These are phyloP conservation scores for Florisuga fusca DNA, from an alignment of 2,797 vertebrate genomes.

Conservation along the genomic window DNA sequence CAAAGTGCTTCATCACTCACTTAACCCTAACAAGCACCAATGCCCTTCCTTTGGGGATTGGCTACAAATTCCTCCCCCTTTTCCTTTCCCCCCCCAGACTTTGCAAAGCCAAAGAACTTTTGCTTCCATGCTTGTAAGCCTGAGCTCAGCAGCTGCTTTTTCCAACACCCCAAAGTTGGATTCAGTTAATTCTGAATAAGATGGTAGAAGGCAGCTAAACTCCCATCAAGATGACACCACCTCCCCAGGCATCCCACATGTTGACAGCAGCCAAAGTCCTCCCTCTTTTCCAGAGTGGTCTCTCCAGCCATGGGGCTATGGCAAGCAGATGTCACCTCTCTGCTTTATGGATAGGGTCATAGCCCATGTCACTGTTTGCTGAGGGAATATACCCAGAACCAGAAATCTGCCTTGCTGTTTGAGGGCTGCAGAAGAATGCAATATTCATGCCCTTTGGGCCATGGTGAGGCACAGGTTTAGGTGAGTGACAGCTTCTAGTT, in stretches of 20 bases:
- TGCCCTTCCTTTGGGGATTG: background rate
- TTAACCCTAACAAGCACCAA: background rate
- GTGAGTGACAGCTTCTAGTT: background rate
- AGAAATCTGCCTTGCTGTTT: too few relatives aligned
- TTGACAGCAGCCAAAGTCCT: background rate
- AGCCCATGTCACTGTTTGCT: background rate
- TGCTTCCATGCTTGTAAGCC: background rate
- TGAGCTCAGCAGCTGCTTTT: background rate
- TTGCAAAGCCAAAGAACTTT: background rate
- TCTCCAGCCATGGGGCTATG: background rate
- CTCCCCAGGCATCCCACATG: background rate
- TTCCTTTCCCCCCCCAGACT: background rate
- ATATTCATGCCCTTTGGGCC: background rate
- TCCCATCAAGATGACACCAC: accelerated
- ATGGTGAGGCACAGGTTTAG: accelerated
- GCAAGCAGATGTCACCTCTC: accelerated
- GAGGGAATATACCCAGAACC: background rate
- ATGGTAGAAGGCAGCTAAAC: background rate
- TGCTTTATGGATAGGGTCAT: accelerated
- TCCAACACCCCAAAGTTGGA: background rate
- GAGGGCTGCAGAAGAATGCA: background rate
- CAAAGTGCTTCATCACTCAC: background rate
- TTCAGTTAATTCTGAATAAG: background rate
- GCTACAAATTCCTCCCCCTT: background rate
- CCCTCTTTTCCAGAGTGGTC: background rate